A percentile compares a stretch with the other conserved stretches of the same genome.
Conservation (phyloP, 2,888 invertebrate species). For the Drosophila pegasa region DNA sequence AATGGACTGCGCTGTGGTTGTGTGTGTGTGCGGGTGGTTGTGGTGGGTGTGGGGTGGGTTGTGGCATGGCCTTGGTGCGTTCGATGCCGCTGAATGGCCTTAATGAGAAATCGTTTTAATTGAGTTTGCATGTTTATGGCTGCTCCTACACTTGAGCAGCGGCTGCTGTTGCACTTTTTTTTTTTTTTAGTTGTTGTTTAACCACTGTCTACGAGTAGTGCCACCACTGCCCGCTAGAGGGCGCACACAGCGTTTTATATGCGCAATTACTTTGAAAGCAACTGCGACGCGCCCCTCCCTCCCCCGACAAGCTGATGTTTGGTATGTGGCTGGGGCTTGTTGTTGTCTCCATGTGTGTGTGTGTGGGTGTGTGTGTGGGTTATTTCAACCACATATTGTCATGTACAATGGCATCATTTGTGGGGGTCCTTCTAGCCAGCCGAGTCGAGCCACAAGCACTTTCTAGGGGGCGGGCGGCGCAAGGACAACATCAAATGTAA, state of each 20-base stretch:
- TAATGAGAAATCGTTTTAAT: slow-evolving; percentile 81
- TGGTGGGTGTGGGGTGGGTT: background rate
- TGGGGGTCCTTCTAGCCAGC: slow-evolving; percentile 65
- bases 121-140: slow-evolving; percentile 82
- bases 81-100: slow-evolving; percentile 67
- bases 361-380: slow-evolving; percentile 7
- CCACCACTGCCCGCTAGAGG: background rate
- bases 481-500: slow-evolving; percentile 72
- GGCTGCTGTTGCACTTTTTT: slow-evolving; percentile 43
- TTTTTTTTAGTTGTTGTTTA: background rate
- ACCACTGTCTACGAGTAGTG: slow-evolving; percentile 2
- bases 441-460: slow-evolving; percentile 41
- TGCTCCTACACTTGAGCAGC: slow-evolving; percentile 66
- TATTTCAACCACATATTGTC: slow-evolving; percentile 69
- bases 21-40: background rate
- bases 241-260: slow-evolving; percentile 34
- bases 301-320: background rate
- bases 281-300: slow-evolving; percentile 14
- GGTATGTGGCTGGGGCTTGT: background rate
- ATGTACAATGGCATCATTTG: slow-evolving; percentile 77
- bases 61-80: slow-evolving; percentile 2
- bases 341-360: background rate
- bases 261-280: slow-evolving; percentile 76
- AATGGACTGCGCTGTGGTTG: background rate
- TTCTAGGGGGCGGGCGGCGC: slow-evolving; percentile 35